These are phyloP conservation scores for Catharus minimus DNA, from an alignment of 2,113 vertebrate genomes.

Conservation along the genomic window DNA sequence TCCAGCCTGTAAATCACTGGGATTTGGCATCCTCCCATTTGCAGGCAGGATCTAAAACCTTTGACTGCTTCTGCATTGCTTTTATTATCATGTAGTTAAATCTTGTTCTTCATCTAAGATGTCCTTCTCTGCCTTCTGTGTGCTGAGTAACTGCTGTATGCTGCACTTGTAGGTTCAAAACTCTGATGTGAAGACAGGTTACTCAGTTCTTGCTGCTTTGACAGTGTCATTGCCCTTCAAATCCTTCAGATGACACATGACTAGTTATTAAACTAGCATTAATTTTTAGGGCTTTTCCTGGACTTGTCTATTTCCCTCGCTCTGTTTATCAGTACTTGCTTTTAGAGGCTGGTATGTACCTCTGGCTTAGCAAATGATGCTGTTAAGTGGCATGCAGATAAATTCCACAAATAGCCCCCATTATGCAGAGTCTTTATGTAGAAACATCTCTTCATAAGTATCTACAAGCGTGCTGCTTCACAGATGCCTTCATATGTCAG, in stretches of 20 bases:
- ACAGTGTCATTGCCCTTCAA: not conserved
- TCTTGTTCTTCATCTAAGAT: not conserved
- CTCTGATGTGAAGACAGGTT: not conserved
- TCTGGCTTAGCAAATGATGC: not conserved
- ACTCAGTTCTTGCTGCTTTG: not conserved
- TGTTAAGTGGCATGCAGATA: not conserved
- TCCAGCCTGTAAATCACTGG: not conserved
- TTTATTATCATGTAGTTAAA: not conserved
- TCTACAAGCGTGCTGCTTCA: not conserved
- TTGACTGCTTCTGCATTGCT: not conserved
- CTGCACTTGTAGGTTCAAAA: not conserved
- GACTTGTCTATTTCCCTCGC: not conserved
- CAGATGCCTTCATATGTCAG: not conserved
- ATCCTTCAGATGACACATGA: not conserved
- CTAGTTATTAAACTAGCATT: not conserved
- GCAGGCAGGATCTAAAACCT: not conserved
- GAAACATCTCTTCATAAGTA: not conserved
- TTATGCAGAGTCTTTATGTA: not conserved
- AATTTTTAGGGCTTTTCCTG: not conserved
- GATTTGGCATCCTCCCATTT: not conserved
- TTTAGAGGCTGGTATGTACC: not conserved
- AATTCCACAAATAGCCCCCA: not conserved
- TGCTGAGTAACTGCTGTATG: not conserved
- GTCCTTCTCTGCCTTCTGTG: not conserved
- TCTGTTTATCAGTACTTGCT: not conserved